phyloP scores from a whole-genome alignment of 2,888 invertebrate species.

The Scelioninae gen. 2 region DNA sequence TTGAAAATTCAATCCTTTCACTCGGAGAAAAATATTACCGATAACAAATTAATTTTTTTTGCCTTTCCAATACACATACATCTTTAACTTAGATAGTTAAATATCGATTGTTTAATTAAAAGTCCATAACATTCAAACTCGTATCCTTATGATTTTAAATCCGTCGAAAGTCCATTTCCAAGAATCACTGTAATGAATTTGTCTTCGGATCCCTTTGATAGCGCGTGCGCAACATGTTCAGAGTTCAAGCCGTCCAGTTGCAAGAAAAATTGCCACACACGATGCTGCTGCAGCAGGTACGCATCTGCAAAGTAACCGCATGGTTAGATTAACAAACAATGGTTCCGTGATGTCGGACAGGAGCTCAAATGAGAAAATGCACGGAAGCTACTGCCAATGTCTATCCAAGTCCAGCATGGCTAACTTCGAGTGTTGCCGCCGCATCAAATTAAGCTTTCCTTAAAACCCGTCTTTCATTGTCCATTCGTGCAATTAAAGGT shows the following conservation, averaged over 20 bases:
- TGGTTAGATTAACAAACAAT: conserved; percentile 71
- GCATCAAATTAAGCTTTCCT: conserved; percentile 46
- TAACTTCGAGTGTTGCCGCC: conserved; percentile 37
- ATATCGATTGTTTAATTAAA: too few relatives aligned
- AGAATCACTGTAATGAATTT: conserved; percentile 46
- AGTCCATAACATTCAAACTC: background rate
- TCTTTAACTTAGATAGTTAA: too few relatives aligned
- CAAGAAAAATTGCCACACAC: conserved; percentile 60
- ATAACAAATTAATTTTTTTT: too few relatives aligned
- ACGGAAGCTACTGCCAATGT: conserved; percentile 59
- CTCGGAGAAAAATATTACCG: too few relatives aligned
- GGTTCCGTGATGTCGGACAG: conserved; percentile 62
- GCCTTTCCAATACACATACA: too few relatives aligned
- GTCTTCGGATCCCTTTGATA: conserved; percentile 49
- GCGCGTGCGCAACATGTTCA: conserved; percentile 37
- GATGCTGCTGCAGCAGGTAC: conserved; percentile 49
- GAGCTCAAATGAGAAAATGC: conserved; percentile 47
- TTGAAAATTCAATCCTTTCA: too few relatives aligned
- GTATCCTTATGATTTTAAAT: background rate
- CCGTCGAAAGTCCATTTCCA: conserved; percentile 12
- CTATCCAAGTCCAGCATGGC: conserved; percentile 46
- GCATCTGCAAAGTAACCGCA: conserved; percentile 60
- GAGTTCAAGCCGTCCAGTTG: conserved; percentile 30
- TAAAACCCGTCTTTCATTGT: conserved; percentile 42
- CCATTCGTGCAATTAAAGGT: conserved; percentile 43